Percentiles rank a stretch among this genome's conserved stretches.
Evolutionary conservation across 2,113 vertebrate genomes (phyloP).

Genomic region (Tretioscincus oriximinensis): DNA sequence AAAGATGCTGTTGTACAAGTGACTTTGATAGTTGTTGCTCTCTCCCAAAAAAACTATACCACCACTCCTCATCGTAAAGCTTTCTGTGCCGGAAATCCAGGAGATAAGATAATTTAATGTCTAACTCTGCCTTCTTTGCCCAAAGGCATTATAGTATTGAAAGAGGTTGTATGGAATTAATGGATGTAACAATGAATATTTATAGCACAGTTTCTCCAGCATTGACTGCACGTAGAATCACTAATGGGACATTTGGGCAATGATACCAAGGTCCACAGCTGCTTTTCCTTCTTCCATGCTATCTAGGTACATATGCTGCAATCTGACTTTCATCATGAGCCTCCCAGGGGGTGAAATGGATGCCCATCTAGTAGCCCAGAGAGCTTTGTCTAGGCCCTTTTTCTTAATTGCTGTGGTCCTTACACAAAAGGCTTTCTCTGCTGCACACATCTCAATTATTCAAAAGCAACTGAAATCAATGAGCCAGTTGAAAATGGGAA

Average conservation of each 20-base stretch:
- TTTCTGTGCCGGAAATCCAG: not conserved
- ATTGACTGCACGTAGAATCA: slow-evolving; percentile 17
- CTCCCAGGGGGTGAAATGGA: slow-evolving; percentile 25
- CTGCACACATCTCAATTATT: slow-evolving; percentile 8
- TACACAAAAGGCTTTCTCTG: not conserved
- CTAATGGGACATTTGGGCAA: slow-evolving; percentile 27
- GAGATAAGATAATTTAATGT: not conserved
- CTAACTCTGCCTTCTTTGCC: not conserved
- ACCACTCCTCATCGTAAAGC: not conserved
- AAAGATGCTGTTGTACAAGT: not conserved
- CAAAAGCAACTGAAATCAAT: slow-evolving; percentile 29
- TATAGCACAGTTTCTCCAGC: slow-evolving; percentile 16
- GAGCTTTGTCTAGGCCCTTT: not conserved
- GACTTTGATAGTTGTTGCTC: not conserved
- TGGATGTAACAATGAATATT: slow-evolving; percentile 29
- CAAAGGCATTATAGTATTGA: not conserved
- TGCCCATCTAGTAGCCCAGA: not conserved
- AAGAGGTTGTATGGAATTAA: slow-evolving; percentile 12
- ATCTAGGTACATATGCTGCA: slow-evolving; percentile 6
- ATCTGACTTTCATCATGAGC: not conserved
- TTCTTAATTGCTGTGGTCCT: not conserved
- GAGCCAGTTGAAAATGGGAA: slow-evolving; percentile 11
- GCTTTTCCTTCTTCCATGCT: not conserved
- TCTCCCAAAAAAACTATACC: not conserved
- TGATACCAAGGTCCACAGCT: not conserved